Conservation (phyloP, 2,113 vertebrate species). For the Myrmecophaga tridactyla region DNA sequence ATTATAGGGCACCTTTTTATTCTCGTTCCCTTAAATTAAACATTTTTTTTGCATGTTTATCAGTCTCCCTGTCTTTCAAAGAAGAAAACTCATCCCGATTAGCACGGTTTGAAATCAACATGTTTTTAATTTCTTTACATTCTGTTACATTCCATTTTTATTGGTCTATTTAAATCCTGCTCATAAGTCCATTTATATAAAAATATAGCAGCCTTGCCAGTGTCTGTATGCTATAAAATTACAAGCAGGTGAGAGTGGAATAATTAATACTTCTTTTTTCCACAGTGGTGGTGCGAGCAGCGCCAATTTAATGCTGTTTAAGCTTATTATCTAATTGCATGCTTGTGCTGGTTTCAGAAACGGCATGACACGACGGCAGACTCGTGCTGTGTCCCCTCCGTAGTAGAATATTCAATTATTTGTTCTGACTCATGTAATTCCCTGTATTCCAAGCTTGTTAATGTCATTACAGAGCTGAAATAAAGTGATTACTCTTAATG, state of each 20-base stretch:
- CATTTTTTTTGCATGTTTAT: neutral
- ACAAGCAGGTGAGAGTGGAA: slow-evolving; percentile 78
- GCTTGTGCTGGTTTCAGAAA: slow-evolving; percentile 86
- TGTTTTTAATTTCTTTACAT: neutral
- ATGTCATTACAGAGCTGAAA: slow-evolving; percentile 92
- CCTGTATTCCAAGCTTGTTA: slow-evolving; percentile 92
- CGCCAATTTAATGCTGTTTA: slow-evolving; percentile 93
- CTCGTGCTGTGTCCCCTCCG: slow-evolving; percentile 80
- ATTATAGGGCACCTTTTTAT: neutral
- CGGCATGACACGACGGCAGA: slow-evolving; percentile 85
- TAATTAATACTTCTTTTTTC: slow-evolving; percentile 83
- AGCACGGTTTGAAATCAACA: neutral
- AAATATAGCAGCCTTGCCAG: slow-evolving; percentile 12
- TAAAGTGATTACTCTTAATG: slow-evolving; percentile 92
- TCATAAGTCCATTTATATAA: slow-evolving; percentile 40
- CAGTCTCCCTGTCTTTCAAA: neutral
- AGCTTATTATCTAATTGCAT: slow-evolving; percentile 95
- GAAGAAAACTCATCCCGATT: neutral
- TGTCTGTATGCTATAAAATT: slow-evolving; percentile 69
- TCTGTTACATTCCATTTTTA: neutral
- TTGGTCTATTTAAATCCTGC: slow-evolving; percentile 24
- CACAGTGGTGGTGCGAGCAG: slow-evolving; percentile 67
- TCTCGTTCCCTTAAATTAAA: neutral
- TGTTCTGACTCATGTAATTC: slow-evolving; percentile 91
- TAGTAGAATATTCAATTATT: slow-evolving; percentile 93